These are phyloP conservation scores for Triplophysa bombifrons DNA, from an alignment of 2,797 vertebrate species.

Conservation along the genomic window DNA sequence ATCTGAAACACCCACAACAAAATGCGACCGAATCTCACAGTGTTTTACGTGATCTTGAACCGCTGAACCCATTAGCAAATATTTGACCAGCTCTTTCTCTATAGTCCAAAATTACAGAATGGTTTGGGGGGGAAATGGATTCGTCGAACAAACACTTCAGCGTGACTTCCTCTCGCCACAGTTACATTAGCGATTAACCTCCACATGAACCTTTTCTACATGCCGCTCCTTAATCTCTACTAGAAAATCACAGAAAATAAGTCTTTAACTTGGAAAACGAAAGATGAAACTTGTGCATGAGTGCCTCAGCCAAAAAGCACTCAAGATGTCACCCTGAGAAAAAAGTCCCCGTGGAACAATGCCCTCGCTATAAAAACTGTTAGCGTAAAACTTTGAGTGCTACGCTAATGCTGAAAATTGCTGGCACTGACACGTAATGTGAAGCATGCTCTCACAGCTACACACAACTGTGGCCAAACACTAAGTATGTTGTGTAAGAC, in stretches of 20 bases:
- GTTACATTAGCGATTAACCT: slow-evolving; percentile 61
- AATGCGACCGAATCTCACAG: slow-evolving; percentile 21
- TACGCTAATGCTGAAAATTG: slow-evolving; percentile 48
- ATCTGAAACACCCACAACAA: slow-evolving; percentile 8
- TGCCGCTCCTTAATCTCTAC: slow-evolving; percentile 45
- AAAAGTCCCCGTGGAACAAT: slow-evolving; percentile 40
- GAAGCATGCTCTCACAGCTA: slow-evolving; percentile 37
- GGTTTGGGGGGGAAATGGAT: slow-evolving; percentile 39
- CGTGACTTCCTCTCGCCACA: slow-evolving; percentile 55
- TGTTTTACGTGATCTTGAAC: slow-evolving; percentile 40
- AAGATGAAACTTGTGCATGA: slow-evolving; percentile 31
- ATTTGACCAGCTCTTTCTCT: slow-evolving; percentile 49
- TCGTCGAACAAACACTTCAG: slow-evolving; percentile 56
- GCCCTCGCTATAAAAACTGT: slow-evolving; percentile 37
- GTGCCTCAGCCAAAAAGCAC: slow-evolving; percentile 42
- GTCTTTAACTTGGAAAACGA: slow-evolving; percentile 9
- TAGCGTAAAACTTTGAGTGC: slow-evolving; percentile 43
- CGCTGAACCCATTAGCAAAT: slow-evolving; percentile 47
- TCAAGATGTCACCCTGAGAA: slow-evolving; percentile 49
- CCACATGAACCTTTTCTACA: slow-evolving; percentile 45
- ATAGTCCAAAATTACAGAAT: slow-evolving; percentile 50
- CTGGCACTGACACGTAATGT: slow-evolving; percentile 42
- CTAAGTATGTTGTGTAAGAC: slow-evolving; percentile 46
- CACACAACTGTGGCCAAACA: slow-evolving; percentile 48
- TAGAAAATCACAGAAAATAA: slow-evolving; percentile 41